Evolutionary conservation across 2,797 vertebrate species (phyloP).

Genomic region (Sebastes variabilis): DNA sequence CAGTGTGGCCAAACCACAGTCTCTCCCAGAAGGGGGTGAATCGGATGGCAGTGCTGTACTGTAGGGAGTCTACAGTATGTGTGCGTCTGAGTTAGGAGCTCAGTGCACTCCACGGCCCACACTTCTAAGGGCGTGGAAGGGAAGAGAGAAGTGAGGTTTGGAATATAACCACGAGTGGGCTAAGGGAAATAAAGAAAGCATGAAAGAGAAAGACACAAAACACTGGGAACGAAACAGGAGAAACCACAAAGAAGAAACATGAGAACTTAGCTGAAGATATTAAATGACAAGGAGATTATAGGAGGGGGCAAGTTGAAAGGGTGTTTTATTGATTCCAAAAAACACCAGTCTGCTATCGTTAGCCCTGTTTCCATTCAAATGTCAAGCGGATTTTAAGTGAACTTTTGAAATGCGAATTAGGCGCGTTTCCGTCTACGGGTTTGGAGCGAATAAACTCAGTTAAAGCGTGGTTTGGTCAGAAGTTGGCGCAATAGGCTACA

Average conservation of each 20-base stretch:
- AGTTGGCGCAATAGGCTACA: background rate
- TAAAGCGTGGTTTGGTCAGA: too few relatives aligned
- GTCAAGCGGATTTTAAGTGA: background rate
- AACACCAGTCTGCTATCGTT: background rate
- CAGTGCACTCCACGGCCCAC: background rate
- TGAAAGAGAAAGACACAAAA: constrained; percentile 6
- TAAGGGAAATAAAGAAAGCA: constrained; percentile 1
- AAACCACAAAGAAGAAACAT: background rate
- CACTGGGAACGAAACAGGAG: background rate
- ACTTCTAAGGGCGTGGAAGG: constrained; percentile 36
- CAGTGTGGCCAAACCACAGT: constrained; percentile 71
- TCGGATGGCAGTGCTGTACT: constrained; percentile 9
- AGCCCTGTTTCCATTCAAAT: background rate
- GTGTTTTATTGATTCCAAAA: background rate
- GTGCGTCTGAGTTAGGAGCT: background rate
- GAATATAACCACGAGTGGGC: constrained; percentile 29
- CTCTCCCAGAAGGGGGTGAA: constrained; percentile 17
- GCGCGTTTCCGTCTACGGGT: background rate
- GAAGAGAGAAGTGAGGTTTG: constrained; percentile 39
- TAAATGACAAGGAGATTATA: background rate
- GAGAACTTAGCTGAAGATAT: background rate
- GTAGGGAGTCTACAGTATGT: background rate
- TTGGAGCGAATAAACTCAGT: background rate
- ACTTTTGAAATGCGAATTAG: background rate
- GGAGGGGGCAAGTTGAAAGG: background rate